Evolutionary conservation across 2,888 invertebrate species (phyloP), one percentile per base, ranked within the genome.

Genomic region (Cryptophagus acutangulus): DNA sequence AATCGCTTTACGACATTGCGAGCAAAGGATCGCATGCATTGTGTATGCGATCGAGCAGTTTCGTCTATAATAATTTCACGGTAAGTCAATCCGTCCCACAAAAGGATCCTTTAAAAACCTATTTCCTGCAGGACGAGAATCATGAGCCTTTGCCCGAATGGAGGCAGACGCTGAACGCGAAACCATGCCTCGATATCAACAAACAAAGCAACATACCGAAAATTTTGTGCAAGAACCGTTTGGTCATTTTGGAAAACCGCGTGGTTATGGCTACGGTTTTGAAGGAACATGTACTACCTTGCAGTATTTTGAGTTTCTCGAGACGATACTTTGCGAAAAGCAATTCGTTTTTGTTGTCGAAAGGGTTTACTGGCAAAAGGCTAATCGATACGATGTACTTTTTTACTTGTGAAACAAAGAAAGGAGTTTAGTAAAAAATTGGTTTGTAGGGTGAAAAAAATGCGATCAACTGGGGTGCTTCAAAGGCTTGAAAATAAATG

Each of bases 1-100:
- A 51, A 33, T 59, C 59, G 30, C 51, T 73, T n/a, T 46, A 65
- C 1, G 70, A 71, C n/a, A 55, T 72, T 8, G 50, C 51, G 10
- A 39, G 48, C 5, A 56, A 59, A 35, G 54, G 57, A 33, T 63
- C 61, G 3, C 65, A 70, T 45, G 63, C 67, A 1, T 41, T 73
- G 17, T 73, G 73, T 48, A 44, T 73, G n/a, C 59, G 72, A 38
- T 65, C 61, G 24, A 58, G 63, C 26, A 71, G 69, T 50, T 65
- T 61, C 40, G 71, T 70, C 15, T 68, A 67, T 33, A 58, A 62
- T 31, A 56, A 62, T 40, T 63, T 70, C 38, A 57, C 55, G 20
- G 65, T 65, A 53, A 52, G 52, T 46, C 18, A 24, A 35, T 31
- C 16, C 16, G 6, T 8, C 20, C 20, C 20, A 20, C 6, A 8